Base-by-base conservation (phyloP, 2,888 invertebrate genomes). In the Bombylius discolor region DNA sequence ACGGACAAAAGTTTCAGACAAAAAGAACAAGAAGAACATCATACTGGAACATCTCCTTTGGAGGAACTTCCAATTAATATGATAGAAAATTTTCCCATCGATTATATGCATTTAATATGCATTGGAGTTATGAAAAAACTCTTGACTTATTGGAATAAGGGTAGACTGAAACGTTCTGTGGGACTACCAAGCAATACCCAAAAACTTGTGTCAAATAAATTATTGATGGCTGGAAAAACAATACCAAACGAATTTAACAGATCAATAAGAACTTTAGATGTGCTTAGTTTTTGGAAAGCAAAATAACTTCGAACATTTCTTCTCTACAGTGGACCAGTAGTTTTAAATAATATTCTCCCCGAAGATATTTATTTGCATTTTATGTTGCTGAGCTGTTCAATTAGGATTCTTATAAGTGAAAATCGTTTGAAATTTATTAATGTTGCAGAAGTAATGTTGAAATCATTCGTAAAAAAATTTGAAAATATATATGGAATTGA, bases 281-380 rank as follows among this genome's bases (percentile, higher is more conserved):
- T 14, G 5, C 36, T 56, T 4, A 39, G 13, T 5, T 47, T 45
- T 53, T 65, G 64, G 64, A 65, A 65, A 55, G 64, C 56, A 7
- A 56, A 59, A 7, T 64, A 65, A 58, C 63, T 45, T 50, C 56
- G 62, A 31, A 52, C 53, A 12, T 63, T 64, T 58, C 46, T 64
- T 32, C 52, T 57, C 32, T 63, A 64, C 44, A 47, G 58, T 4
- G 60, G 63, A 46, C 55, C 62, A 11, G 50, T 63, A 1, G 60
- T 62, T 32, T 50, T 63, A 12, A 55, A 58, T 51, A 47, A 61
- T 23, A 50, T 58, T 39, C 47, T 61, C 23, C 13, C 42, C 8
- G 1, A 13, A 14, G 59, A 60, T 9, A 57, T 55, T 14, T 60
- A 53, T 48, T 11, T 31, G 32, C 63, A 64, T 50, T 66, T 64